Evolutionary conservation across 1,140 invertebrate genomes (phyloP).

Genomic region (Prorops nasuta): DNA sequence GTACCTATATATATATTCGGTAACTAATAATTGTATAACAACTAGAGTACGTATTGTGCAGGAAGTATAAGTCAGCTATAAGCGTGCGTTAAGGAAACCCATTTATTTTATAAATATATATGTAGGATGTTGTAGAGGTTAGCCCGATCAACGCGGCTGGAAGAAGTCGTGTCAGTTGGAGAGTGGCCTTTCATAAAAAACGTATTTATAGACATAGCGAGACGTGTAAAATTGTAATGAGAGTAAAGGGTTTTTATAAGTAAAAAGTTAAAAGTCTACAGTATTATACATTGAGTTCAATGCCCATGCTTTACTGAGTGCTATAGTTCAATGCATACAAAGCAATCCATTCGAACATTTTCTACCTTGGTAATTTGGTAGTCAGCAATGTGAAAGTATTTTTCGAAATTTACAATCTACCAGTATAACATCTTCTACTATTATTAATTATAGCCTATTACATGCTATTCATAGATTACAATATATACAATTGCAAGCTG

Average conservation of each 20-base stretch:
- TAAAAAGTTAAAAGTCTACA: too few species aligned
- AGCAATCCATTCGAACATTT: not conserved
- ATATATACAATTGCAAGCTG: conserved; percentile 5
- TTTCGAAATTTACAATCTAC: not conserved
- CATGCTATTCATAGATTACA: conserved; percentile 1
- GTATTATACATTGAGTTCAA: conserved; percentile 16
- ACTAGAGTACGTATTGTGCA: too few species aligned
- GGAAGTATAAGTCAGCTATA: too few species aligned
- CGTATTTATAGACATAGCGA: too few species aligned
- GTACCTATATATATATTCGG: conserved; percentile 1
- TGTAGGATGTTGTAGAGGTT: too few species aligned
- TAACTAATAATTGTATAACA: conserved; percentile 15
- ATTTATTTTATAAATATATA: too few species aligned
- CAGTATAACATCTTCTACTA: not conserved
- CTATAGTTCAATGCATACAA: not conserved
- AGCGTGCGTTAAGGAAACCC: too few species aligned
- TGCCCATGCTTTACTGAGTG: conserved; percentile 9
- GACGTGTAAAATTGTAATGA: too few species aligned
- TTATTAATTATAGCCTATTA: conserved; percentile 1
- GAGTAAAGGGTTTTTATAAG: too few species aligned
- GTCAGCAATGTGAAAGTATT: conserved; percentile 1
- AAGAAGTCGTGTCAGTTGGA: too few species aligned
- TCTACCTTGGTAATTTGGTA: conserved; percentile 6
- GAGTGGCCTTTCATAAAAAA: too few species aligned
- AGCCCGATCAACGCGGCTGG: too few species aligned